A percentile compares a stretch with the other conserved stretches of the same genome.
Conservation (phyloP, 2,113 vertebrate genomes). For the Cyprinodon tularosa region DNA sequence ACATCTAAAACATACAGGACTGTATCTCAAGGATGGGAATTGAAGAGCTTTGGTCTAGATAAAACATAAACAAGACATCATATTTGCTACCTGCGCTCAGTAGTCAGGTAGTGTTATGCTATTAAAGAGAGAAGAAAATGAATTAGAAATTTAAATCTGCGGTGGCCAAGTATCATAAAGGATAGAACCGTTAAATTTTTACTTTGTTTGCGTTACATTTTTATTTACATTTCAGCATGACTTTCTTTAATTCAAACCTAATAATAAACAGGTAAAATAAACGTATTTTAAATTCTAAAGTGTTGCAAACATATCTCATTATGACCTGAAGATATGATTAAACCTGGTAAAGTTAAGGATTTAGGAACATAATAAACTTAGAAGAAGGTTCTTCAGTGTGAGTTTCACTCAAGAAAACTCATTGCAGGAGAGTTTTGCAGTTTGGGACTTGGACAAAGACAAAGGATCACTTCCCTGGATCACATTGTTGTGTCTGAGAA, state of each 20-base stretch:
- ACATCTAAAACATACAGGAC: no score
- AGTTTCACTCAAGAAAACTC: not conserved
- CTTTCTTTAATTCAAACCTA: not conserved
- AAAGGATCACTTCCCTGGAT: constrained; percentile 29
- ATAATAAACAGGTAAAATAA: not conserved
- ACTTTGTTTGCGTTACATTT: not conserved
- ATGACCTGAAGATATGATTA: no score
- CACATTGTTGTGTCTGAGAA: constrained; percentile 68
- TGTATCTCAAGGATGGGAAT: no score
- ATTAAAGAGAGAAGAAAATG: not conserved
- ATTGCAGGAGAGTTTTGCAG: not conserved
- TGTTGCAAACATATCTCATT: not conserved
- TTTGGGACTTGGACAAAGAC: constrained; percentile 8
- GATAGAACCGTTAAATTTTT: not conserved
- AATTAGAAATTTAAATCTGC: not conserved
- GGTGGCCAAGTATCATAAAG: no score
- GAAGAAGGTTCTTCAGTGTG: not conserved
- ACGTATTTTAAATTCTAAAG: not conserved
- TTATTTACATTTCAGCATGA: not conserved
- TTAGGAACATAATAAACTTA: no score
- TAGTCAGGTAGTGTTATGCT: not conserved
- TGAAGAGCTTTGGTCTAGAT: no score
- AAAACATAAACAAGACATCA: not conserved
- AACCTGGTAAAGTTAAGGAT: no score
- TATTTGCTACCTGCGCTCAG: not conserved